Evolutionary conservation across 2,797 vertebrate species (phyloP).

Genomic region (Onychomys leucogaster): DNA sequence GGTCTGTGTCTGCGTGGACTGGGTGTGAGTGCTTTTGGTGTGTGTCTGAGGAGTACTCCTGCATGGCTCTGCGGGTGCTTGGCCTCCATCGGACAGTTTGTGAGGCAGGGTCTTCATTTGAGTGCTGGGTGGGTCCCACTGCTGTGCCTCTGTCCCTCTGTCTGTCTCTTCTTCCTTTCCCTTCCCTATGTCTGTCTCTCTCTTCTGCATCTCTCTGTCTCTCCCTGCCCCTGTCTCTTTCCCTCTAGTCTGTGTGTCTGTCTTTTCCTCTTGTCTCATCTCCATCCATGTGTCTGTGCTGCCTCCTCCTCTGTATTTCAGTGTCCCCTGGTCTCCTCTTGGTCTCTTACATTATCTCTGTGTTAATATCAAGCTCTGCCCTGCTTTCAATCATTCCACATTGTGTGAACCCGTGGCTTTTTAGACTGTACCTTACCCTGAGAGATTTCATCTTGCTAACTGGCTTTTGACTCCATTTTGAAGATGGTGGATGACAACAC

Average conservation of each 20-base stretch:
- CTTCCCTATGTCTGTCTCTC: background rate
- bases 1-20: background rate
- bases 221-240: background rate
- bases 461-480: background rate
- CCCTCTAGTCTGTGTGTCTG: background rate
- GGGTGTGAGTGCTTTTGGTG: background rate
- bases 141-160: background rate
- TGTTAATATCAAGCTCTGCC: background rate
- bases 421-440: background rate
- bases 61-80: background rate
- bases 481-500: background rate
- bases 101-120: background rate
- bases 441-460: background rate
- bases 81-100: background rate
- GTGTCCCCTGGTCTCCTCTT: background rate
- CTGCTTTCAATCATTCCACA: background rate
- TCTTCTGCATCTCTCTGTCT: background rate
- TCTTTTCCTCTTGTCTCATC: too few relatives aligned
- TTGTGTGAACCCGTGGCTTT: background rate
- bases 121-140: background rate
- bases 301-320: background rate
- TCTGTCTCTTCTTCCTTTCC: background rate
- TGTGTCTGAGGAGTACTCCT: background rate
- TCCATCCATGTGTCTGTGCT: background rate
- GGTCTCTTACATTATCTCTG: background rate